Conservation (phyloP, 2,113 vertebrate species). For the Chloropsis hardwickii region DNA sequence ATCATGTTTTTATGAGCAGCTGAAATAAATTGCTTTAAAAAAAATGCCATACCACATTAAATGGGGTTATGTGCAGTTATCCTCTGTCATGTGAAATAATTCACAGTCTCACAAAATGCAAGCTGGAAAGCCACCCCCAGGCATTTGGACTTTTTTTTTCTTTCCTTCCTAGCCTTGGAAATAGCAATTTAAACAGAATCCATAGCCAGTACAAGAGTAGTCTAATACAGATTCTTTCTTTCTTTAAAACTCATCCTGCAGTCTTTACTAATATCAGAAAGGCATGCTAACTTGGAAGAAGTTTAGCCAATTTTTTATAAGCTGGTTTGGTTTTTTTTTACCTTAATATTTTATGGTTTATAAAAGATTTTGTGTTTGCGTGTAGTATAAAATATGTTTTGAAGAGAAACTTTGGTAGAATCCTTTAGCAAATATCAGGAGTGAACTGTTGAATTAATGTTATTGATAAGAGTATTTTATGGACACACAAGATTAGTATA, state of each 20-base stretch:
- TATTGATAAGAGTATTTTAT: not conserved
- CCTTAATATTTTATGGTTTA: not conserved
- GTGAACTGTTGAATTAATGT: not conserved
- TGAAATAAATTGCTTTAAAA: slow-evolving; percentile 65
- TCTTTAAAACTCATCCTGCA: not conserved
- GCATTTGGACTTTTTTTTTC: not conserved
- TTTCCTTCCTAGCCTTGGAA: not conserved
- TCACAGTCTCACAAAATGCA: slow-evolving; percentile 24
- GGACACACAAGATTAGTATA: not conserved
- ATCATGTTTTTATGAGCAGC: slow-evolving; percentile 13
- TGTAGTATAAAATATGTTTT: not conserved
- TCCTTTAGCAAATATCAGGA: not conserved
- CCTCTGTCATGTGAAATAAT: slow-evolving; percentile 28
- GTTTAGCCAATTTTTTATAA: not conserved
- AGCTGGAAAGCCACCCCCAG: not conserved
- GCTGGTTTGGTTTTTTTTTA: not conserved
- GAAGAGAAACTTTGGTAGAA: not conserved
- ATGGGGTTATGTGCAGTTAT: slow-evolving; percentile 54
- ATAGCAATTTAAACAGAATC: not conserved
- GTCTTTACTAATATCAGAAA: not conserved
- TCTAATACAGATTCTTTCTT: not conserved
- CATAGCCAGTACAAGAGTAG: not conserved
- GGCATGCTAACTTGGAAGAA: not conserved
- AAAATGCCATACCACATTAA: slow-evolving; percentile 38
- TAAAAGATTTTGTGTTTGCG: not conserved